Conservation (phyloP, 1,140 invertebrate species). For the Chlorops oryzae region DNA sequence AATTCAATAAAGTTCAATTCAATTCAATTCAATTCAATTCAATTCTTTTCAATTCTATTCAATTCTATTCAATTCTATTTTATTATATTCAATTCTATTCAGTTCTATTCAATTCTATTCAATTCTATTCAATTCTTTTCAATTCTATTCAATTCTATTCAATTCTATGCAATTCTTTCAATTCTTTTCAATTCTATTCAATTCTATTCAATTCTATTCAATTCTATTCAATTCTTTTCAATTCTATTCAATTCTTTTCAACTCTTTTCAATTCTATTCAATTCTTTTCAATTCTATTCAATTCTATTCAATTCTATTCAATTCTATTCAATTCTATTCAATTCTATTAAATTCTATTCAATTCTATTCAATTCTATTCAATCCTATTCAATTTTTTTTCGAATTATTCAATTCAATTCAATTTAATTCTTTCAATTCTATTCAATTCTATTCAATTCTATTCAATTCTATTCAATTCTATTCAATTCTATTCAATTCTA, state of each 20-base stretch:
- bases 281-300: constrained; percentile 14
- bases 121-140: constrained; percentile 10
- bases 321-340: too few relatives aligned
- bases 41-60: constrained; percentile 15
- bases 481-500: too few relatives aligned
- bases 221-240: constrained; percentile 13
- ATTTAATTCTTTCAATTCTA: too few relatives aligned
- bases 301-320: too few relatives aligned
- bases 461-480: too few relatives aligned
- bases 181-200: constrained; percentile 10
- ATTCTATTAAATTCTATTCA: too few relatives aligned
- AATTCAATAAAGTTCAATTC: constrained; percentile 11
- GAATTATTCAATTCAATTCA: too few relatives aligned
- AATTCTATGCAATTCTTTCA: constrained; percentile 10
- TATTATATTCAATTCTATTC: constrained; percentile 15
- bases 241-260: constrained; percentile 12
- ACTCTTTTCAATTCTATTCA: constrained; percentile 14
- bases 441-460: too few relatives aligned
- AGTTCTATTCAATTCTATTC: constrained; percentile 10
- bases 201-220: constrained; percentile 9
- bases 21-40: constrained; percentile 14
- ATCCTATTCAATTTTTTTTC: too few relatives aligned
- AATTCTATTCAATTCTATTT: constrained; percentile 15
- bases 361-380: too few relatives aligned
- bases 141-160: constrained; percentile 11